phyloP scores from a whole-genome alignment of 2,113 vertebrate genomes.

The Psophia crepitans region DNA sequence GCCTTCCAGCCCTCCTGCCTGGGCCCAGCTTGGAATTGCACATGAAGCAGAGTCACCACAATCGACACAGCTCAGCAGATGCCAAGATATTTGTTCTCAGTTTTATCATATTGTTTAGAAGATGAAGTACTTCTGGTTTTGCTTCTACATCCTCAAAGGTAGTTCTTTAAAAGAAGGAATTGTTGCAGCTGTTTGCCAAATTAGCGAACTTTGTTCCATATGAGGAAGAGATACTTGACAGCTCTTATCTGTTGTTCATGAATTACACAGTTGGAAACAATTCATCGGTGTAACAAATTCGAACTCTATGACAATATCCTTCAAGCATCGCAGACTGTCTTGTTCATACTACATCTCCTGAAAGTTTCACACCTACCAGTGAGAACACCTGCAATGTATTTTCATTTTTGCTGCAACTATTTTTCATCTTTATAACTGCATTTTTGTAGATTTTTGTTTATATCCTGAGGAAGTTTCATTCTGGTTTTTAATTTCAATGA shows the following conservation, averaged over 20 bases:
- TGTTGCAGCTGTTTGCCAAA: background rate
- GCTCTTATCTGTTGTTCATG: background rate
- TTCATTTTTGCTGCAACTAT: background rate
- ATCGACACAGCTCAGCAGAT: background rate
- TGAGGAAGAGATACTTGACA: background rate
- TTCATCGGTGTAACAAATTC: background rate
- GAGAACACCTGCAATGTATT: background rate
- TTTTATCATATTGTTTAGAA: background rate
- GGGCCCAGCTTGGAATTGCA: background rate
- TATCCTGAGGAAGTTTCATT: background rate
- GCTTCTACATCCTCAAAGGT: background rate
- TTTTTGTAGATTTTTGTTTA: background rate
- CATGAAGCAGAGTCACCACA: background rate
- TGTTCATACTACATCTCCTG: background rate
- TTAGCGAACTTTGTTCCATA: background rate
- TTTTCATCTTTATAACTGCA: background rate
- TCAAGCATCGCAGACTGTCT: background rate
- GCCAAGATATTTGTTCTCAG: background rate
- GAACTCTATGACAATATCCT: background rate
- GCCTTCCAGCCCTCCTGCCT: background rate
- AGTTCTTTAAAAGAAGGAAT: background rate
- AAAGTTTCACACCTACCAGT: background rate
- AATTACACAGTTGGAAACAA: background rate
- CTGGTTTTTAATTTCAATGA: background rate
- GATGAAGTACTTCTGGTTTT: background rate